Conservation (phyloP, 1,140 invertebrate genomes). For the Drosophila pandora region DNA sequence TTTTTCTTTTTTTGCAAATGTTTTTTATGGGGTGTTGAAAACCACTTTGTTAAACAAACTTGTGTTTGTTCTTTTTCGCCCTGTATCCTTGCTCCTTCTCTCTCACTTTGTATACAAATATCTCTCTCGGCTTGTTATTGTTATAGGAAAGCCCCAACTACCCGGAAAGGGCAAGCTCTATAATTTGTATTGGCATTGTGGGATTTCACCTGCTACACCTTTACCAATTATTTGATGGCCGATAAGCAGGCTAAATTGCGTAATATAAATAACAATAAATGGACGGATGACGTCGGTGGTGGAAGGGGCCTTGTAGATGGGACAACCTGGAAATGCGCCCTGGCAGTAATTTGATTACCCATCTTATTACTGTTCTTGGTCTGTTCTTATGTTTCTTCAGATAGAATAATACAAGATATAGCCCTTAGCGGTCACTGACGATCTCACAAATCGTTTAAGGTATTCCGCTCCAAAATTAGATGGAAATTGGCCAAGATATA, state of each 20-base stretch:
- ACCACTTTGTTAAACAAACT: conserved; percentile 78
- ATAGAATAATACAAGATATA: too few species aligned
- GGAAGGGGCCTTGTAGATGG: neutral
- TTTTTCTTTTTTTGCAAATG: conserved; percentile 25
- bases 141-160: conserved; percentile 25
- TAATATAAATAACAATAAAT: conserved; percentile 47
- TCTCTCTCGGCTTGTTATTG: conserved; percentile 10
- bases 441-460: too few species aligned
- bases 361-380: neutral
- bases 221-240: conserved; percentile 67
- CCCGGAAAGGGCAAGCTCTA: conserved; percentile 31
- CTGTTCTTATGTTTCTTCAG: too few species aligned
- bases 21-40: conserved; percentile 72
- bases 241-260: conserved; percentile 58
- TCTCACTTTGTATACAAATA: neutral
- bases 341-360: too few species aligned
- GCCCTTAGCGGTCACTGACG: too few species aligned
- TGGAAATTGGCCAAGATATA: too few species aligned
- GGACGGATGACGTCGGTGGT: conserved; percentile 26
- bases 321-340: too few species aligned
- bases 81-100: neutral
- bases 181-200: conserved; percentile 51
- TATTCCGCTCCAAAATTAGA: too few species aligned
- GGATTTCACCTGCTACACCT: conserved; percentile 8
- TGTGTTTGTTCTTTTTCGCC: conserved; percentile 33